A percentile compares a stretch with the other conserved stretches of the same genome.
phyloP scores from a whole-genome alignment of 92 coral and sea anemone genomes.

The Ricordea florida region DNA sequence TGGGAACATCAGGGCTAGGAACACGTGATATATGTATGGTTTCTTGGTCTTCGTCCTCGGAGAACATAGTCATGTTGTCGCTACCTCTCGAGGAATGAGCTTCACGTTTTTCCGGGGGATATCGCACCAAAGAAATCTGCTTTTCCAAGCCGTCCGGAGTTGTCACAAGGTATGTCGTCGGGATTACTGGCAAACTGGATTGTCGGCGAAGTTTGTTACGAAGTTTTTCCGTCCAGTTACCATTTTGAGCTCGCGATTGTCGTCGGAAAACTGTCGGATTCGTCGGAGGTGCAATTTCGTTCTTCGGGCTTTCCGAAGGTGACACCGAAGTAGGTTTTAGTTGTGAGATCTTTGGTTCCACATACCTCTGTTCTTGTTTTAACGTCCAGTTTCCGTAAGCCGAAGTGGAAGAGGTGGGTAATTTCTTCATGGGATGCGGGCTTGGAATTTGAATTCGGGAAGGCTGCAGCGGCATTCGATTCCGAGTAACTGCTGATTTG shows the following conservation, averaged over 20 bases:
- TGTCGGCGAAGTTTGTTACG: constrained; percentile 83
- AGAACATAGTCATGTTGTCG: constrained; percentile 64
- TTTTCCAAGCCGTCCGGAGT: constrained; percentile 87
- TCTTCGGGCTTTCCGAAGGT: constrained; percentile 2
- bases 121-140: constrained; percentile 85
- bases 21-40: constrained; percentile 92
- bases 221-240: constrained; percentile 82
- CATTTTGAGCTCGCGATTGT: constrained; percentile 68
- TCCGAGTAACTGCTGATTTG: constrained; percentile 34
- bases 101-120: constrained; percentile 81
- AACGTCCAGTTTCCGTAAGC: constrained; percentile 23
- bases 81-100: constrained; percentile 43
- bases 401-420: background rate
- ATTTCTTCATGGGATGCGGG: constrained; percentile 35
- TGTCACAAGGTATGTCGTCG: constrained; percentile 96
- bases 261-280: constrained; percentile 52
- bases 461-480: constrained; percentile 78
- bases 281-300: background rate
- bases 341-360: constrained; percentile 37
- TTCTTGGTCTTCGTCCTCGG: constrained; percentile 98
- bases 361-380: constrained; percentile 37
- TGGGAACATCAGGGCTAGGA: constrained; percentile 95
- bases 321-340: background rate
- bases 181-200: constrained; percentile 94
- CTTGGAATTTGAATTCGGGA: constrained; percentile 71